These are phyloP conservation scores for Athetis lepigone DNA, from an alignment of 2,888 invertebrate genomes.

Conservation along the genomic window DNA sequence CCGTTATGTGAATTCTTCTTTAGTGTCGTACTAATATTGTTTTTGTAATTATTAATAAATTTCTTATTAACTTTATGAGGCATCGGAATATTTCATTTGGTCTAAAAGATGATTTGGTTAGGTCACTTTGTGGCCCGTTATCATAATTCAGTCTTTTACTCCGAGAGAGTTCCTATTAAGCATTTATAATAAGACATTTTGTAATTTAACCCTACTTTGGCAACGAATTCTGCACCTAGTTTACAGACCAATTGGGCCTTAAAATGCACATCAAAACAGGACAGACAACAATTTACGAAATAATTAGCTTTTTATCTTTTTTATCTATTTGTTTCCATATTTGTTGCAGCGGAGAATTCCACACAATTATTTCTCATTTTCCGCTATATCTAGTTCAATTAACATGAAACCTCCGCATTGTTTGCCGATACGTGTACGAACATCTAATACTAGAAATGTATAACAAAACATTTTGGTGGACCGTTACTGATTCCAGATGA, in stretches of 20 bases:
- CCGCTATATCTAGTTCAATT: conserved; percentile 58
- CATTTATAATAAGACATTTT: too few relatives aligned
- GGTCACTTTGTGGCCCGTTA: not conserved
- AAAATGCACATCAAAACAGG: conserved; percentile 5
- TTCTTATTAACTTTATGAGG: not conserved
- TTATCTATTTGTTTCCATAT: conserved; percentile 20
- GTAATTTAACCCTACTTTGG: not conserved
- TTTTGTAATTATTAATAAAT: too few relatives aligned
- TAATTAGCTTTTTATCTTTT: conserved; percentile 21
- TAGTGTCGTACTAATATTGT: too few relatives aligned
- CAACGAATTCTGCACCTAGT: not conserved
- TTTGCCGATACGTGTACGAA: conserved; percentile 58
- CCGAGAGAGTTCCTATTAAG: too few relatives aligned
- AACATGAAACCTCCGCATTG: conserved; percentile 48
- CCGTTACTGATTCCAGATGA: conserved; percentile 81
- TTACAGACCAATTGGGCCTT: not conserved
- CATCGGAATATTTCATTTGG: not conserved
- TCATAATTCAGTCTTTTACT: not conserved
- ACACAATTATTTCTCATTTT: conserved; percentile 55
- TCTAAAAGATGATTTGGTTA: not conserved
- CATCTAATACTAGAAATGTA: conserved; percentile 52
- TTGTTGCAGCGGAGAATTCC: conserved; percentile 29
- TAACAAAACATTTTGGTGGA: conserved; percentile 71
- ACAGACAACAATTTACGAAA: conserved; percentile 18
- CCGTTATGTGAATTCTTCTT: too few relatives aligned